Evolutionary conservation across 2,797 vertebrate species (phyloP), one percentile per base, ranked within the genome.

Genomic region (Rhyacichthys aspro): DNA sequence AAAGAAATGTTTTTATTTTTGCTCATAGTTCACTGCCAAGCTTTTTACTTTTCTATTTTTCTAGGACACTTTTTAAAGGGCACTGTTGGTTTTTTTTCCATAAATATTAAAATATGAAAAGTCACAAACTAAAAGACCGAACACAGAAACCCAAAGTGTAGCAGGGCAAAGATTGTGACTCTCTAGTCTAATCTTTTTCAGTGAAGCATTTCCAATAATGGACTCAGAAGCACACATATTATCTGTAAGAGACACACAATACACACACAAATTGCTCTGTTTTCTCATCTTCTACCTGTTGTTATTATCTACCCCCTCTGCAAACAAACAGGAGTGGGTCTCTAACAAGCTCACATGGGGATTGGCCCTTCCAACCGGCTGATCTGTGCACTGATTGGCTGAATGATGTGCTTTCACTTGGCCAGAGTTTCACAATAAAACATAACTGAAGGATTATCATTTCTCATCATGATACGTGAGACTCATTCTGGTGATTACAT

Each of bases 321-420:
- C 58, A 71, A 85, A 79, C 72, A 90, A 86, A 86, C 77, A 82
- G 57, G 72, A 70, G 32, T 50, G 50, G 45, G 52, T 66, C 69
- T 47, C 72, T 89, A 88, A 89, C 64, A 81, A 87, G 83, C 72
- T 70, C 85, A 49, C 76, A 69, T 46, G 83, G 76, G 85, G 66
- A 76, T 73, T 54, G 60, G 55, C 50, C 48, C 55, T 66, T 80
- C 63, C 73, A 69, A 60, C 70, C 14, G n/a, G 32, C 55, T 61
- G 61, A 86, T 77, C 72, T 53, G 43, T 28, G 9, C 53, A 53
- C 63, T 76, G 68, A 80, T 74, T 72, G 70, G 76, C 50, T 59
- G 34, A 63, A 50, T 45, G 45, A 59, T 43, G 44, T 36, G 43
- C 10, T 70, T 43, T 47, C 55, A 18, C 56, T 70, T 59, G 50